A percentile compares a stretch with the other conserved stretches of the same genome.
phyloP scores from a whole-genome alignment of 2,113 vertebrate species.

The Cavia porcellus region DNA sequence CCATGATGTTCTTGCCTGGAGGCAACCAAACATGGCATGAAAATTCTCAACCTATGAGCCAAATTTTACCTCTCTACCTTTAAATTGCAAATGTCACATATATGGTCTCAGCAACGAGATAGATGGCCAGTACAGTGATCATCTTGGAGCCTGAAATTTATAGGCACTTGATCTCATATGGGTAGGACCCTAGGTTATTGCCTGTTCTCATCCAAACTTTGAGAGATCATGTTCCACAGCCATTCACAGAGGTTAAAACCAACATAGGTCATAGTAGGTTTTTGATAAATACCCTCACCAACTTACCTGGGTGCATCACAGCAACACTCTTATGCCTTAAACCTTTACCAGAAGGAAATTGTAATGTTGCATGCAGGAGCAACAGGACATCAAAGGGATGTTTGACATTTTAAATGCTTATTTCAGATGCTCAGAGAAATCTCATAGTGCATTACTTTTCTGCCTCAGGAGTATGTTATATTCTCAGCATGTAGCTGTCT shows the following conservation, averaged over 20 bases:
- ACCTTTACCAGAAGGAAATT: slow-evolving; percentile 62
- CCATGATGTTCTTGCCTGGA: neutral
- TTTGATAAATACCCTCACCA: slow-evolving; percentile 10
- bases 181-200: neutral
- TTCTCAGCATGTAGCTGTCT: slow-evolving; percentile 55
- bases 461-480: slow-evolving; percentile 42
- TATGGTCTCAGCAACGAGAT: neutral
- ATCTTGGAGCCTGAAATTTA: neutral
- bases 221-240: neutral
- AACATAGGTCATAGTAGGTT: neutral
- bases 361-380: slow-evolving; percentile 41
- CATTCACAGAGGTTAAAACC: neutral
- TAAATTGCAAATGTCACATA: neutral
- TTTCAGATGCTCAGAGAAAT: slow-evolving; percentile 71
- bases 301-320: neutral
- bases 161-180: neutral
- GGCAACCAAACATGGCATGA: neutral
- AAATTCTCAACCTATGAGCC: neutral
- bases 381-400: slow-evolving; percentile 11
- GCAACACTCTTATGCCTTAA: neutral
- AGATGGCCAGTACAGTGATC: neutral
- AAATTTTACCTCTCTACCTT: neutral
- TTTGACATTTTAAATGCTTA: slow-evolving; percentile 72
- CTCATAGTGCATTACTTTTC: slow-evolving; percentile 47
- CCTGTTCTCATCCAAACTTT: neutral